Conservation (phyloP, 2,113 vertebrate genomes). For the Lucifuga dentata region DNA sequence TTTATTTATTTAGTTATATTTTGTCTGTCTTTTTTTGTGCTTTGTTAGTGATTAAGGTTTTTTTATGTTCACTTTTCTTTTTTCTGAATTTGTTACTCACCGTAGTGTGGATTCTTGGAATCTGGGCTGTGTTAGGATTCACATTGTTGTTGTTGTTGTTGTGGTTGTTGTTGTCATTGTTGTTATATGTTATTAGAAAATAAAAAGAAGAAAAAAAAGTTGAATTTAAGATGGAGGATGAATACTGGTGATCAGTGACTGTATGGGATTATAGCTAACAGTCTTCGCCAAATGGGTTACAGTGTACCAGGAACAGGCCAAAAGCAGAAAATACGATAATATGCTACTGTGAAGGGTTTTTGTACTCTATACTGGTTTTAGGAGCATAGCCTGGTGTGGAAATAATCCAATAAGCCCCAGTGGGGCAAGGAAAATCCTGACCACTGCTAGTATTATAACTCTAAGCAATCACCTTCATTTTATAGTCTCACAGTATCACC, state of each 20-base stretch:
- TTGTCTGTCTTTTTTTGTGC: no score
- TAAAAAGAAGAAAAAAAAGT: no score
- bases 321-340: constrained; percentile 13
- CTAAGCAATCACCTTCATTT: constrained; percentile 41
- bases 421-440: constrained; percentile 51
- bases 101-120: no score
- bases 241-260: not conserved
- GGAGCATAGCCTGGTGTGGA: constrained; percentile 38
- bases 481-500: constrained; percentile 12
- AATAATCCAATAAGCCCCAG: constrained; percentile 62
- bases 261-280: not conserved
- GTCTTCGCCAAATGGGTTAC: not conserved
- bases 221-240: not conserved
- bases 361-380: constrained; percentile 28
- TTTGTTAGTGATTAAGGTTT: no score
- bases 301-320: not conserved
- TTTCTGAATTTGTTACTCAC: no score
- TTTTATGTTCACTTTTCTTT: no score
- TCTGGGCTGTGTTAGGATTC: no score
- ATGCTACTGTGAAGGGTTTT: constrained; percentile 18
- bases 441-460: constrained; percentile 38
- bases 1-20: no score
- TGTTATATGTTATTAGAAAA: no score
- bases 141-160: no score
- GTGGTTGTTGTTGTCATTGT: no score